A percentile compares a stretch with the other conserved stretches of the same genome.
Conservation (phyloP, 2,888 invertebrate species). For the Bembecia ichneumoniformis region DNA sequence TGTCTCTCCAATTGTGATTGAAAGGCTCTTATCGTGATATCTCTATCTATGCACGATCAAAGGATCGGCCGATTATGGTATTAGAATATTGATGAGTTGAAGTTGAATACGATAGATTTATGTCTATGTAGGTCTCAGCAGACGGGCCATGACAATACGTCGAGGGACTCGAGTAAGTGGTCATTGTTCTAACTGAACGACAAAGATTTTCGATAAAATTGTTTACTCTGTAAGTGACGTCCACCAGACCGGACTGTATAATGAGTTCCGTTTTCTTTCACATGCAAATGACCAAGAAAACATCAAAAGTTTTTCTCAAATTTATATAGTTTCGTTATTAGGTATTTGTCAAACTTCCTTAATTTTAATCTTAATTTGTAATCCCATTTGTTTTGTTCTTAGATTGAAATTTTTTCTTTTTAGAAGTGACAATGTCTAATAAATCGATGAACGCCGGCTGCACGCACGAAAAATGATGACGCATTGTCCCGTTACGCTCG, state of each 20-base stretch:
- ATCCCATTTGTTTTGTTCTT: too few species aligned
- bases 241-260: not conserved
- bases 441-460: too few species aligned
- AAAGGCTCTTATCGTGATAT: slow-evolving; percentile 32
- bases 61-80: slow-evolving; percentile 22
- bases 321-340: too few species aligned
- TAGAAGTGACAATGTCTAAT: too few species aligned
- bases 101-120: not conserved
- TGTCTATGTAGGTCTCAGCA: not conserved
- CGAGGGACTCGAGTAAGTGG: slow-evolving; percentile 5
- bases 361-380: too few species aligned
- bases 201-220: slow-evolving; percentile 6
- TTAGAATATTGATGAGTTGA: slow-evolving; percentile 22
- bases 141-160: slow-evolving; percentile 7
- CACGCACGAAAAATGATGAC: too few species aligned
- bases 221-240: not conserved
- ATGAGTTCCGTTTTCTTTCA: too few species aligned
- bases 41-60: slow-evolving; percentile 27
- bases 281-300: too few species aligned
- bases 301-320: too few species aligned
- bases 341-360: too few species aligned
- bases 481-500: too few species aligned
- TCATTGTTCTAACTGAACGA: slow-evolving; percentile 5
- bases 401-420: too few species aligned
- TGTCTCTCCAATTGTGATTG: slow-evolving; percentile 29